phyloP scores from a whole-genome alignment of 2,113 vertebrate genomes.

The Sinosuthora webbiana region DNA sequence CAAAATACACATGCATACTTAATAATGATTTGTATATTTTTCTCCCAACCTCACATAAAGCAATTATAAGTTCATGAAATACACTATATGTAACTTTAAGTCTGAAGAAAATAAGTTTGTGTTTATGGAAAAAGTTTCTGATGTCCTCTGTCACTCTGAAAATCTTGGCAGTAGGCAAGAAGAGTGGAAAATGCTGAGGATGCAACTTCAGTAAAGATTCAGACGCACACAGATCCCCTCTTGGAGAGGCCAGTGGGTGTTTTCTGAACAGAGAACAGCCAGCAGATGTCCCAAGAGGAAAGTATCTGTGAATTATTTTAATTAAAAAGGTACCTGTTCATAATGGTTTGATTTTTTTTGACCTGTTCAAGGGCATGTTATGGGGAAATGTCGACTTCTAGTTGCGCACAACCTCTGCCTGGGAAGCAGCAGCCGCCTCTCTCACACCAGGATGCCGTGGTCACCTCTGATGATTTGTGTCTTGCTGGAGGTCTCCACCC shows the following conservation, averaged over 20 bases:
- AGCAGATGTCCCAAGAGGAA: not conserved
- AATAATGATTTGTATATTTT: not conserved
- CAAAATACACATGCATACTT: not conserved
- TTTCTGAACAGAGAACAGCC: not conserved
- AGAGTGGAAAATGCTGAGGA: not conserved
- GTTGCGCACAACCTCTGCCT: not conserved
- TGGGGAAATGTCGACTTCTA: not conserved
- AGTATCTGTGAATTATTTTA: not conserved
- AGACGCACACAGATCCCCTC: not conserved
- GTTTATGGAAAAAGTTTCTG: not conserved
- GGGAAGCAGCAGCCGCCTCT: not conserved
- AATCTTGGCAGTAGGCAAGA: not conserved
- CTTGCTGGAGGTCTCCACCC: not conserved
- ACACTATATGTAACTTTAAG: not conserved
- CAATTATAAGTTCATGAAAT: not conserved
- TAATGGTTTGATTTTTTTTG: not conserved
- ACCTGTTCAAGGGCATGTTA: not conserved
- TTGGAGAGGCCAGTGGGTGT: not conserved
- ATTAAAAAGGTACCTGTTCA: not conserved
- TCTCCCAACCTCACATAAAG: not conserved
- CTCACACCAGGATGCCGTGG: not conserved
- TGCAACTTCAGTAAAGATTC: not conserved
- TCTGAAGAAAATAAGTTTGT: not conserved
- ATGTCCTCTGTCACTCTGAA: not conserved
- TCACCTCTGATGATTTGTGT: slow-evolving; percentile 16